Evolutionary conservation across 2,888 invertebrate species (phyloP).

Genomic region (Diploptera punctata): DNA sequence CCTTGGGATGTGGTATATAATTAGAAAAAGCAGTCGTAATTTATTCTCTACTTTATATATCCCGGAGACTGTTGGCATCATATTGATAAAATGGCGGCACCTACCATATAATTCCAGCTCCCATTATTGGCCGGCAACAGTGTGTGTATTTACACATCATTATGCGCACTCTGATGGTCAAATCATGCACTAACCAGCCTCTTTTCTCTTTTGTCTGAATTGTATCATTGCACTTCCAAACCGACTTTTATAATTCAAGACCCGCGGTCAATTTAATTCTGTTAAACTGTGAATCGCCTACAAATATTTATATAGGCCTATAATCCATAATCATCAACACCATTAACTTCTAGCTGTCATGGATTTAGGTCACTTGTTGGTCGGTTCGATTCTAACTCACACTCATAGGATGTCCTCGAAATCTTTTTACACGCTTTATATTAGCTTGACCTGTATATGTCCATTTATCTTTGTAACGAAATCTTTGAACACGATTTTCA

Average conservation of each 20-base stretch:
- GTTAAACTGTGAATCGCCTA: no score
- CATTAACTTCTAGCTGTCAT: no score
- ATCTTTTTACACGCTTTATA: no score
- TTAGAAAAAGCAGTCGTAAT: constrained; percentile 34
- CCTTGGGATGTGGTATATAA: constrained; percentile 29
- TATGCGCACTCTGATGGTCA: constrained; percentile 30
- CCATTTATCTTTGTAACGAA: no score
- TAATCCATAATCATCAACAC: no score
- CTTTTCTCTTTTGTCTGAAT: neutral
- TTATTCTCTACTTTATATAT: constrained; percentile 27
- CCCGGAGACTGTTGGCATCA: neutral
- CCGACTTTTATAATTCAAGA: neutral
- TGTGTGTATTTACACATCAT: constrained; percentile 37
- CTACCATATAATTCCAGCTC: constrained; percentile 31
- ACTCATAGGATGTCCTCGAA: no score
- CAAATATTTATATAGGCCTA: no score
- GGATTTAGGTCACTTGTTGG: no score
- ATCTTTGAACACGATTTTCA: no score
- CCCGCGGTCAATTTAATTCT: no score
- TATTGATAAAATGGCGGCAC: constrained; percentile 38
- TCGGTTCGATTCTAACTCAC: no score
- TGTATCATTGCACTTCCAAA: neutral
- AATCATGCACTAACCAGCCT: constrained; percentile 16
- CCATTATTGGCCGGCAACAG: constrained; percentile 29
- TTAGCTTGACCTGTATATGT: no score